These are phyloP conservation scores for Stenolophus ochropezus DNA, from an alignment of 2,888 invertebrate species.

Conservation along the genomic window DNA sequence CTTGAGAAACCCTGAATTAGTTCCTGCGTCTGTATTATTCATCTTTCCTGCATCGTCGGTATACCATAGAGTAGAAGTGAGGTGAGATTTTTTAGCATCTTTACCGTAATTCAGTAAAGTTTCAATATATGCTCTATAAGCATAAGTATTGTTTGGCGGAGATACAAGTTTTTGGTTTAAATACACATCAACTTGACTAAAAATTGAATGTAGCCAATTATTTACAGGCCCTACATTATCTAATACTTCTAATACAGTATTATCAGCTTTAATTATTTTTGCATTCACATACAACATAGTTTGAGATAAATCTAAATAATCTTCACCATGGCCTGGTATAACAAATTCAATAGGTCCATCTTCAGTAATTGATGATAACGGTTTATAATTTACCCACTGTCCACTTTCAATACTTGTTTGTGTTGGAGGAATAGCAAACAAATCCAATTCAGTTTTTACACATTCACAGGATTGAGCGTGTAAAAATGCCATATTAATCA, in stretches of 20 bases:
- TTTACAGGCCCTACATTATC: constrained; percentile 62
- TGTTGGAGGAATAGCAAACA: no score
- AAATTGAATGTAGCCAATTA: constrained; percentile 63
- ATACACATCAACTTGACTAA: no score
- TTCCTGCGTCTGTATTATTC: background rate
- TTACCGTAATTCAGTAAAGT: constrained; percentile 63
- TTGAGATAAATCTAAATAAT: no score
- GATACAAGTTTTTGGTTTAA: constrained; percentile 66
- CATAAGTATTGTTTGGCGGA: constrained; percentile 63
- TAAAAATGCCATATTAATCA: no score
- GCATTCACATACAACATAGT: no score
- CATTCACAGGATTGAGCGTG: no score
- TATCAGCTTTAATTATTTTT: constrained; percentile 21
- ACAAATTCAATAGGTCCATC: no score
- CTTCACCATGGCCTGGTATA: no score
- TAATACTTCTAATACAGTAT: background rate
- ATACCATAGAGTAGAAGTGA: constrained; percentile 61
- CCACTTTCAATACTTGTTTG: no score
- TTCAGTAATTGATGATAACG: no score
- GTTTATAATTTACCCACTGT: no score
- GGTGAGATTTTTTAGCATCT: constrained; percentile 45
- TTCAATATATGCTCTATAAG: constrained; percentile 65
- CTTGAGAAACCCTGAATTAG: background rate
- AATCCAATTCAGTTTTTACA: no score
- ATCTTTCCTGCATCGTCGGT: constrained; percentile 59